A percentile compares a stretch with the other conserved stretches of the same genome.
phyloP scores from a whole-genome alignment of 2,113 vertebrate species.

The Nesoenas mayeri region DNA sequence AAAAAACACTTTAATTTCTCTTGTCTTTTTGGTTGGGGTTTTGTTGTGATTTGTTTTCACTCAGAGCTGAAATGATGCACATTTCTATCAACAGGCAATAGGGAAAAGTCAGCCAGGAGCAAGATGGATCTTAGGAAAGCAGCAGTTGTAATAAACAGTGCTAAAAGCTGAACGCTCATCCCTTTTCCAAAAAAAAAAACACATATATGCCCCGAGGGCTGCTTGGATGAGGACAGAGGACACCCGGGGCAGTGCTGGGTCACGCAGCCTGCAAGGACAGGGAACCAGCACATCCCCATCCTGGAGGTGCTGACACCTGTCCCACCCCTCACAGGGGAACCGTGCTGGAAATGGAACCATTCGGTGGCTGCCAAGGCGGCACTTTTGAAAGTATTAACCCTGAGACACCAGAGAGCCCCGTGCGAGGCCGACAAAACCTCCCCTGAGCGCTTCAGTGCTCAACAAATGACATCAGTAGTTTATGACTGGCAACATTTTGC shows the following conservation, averaged over 20 bases:
- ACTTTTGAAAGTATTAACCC: slow-evolving; percentile 18
- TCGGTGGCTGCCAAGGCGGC: not conserved
- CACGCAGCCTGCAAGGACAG: fast-evolving
- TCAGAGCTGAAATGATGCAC: not conserved
- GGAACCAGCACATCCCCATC: not conserved
- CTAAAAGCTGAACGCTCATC: not conserved
- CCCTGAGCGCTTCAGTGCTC: not conserved
- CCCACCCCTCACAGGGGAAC: fast-evolving
- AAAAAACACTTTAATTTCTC: not conserved
- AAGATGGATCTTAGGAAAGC: not conserved
- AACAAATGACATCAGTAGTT: not conserved
- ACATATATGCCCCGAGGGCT: fast-evolving
- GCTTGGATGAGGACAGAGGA: fast-evolving
- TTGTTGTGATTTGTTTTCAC: not conserved
- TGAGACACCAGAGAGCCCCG: not conserved
- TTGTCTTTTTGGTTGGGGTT: not conserved
- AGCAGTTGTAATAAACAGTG: fast-evolving
- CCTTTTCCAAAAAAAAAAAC: not conserved
- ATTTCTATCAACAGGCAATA: not conserved
- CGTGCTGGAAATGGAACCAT: not conserved
- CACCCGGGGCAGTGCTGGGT: fast-evolving
- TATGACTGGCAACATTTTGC: not conserved
- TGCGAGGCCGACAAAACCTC: not conserved
- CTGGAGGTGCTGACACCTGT: not conserved
- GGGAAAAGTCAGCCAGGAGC: not conserved